phyloP scores from a whole-genome alignment of 2,113 vertebrate species.

The Nicator chloris region DNA sequence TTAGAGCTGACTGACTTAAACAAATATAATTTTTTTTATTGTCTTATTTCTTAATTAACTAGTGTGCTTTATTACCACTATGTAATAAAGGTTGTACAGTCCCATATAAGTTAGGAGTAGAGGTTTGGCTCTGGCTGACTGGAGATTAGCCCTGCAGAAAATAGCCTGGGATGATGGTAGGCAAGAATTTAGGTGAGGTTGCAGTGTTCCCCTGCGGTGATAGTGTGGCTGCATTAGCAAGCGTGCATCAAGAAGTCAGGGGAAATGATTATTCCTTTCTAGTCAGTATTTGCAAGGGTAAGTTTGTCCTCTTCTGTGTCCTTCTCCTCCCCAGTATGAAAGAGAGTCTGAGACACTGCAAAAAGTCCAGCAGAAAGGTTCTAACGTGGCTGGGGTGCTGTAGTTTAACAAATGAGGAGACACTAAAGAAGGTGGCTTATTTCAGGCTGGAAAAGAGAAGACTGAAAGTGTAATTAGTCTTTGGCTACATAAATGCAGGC shows the following conservation, averaged over 20 bases:
- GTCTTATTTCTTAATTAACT: background rate
- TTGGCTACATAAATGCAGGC: background rate
- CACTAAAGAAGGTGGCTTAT: background rate
- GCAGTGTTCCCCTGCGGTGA: too few species aligned
- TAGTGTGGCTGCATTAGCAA: background rate
- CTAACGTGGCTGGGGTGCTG: background rate
- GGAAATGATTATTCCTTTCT: background rate
- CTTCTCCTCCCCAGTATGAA: background rate
- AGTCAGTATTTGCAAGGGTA: background rate
- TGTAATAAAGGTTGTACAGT: background rate
- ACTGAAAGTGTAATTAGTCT: background rate
- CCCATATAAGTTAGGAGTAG: background rate
- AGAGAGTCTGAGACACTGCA: background rate
- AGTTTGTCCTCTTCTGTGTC: background rate
- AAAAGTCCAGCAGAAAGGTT: background rate
- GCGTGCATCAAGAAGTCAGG: background rate
- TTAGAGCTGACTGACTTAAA: background rate
- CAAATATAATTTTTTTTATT: background rate
- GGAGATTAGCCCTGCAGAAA: background rate
- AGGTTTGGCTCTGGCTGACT: background rate
- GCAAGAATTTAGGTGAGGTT: background rate
- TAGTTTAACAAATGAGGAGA: background rate
- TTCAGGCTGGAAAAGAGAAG: background rate
- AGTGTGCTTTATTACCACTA: background rate
- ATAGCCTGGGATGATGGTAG: background rate